phyloP scores from a whole-genome alignment of 64 coral and sea anemone species.

The Porites australiensis region DNA sequence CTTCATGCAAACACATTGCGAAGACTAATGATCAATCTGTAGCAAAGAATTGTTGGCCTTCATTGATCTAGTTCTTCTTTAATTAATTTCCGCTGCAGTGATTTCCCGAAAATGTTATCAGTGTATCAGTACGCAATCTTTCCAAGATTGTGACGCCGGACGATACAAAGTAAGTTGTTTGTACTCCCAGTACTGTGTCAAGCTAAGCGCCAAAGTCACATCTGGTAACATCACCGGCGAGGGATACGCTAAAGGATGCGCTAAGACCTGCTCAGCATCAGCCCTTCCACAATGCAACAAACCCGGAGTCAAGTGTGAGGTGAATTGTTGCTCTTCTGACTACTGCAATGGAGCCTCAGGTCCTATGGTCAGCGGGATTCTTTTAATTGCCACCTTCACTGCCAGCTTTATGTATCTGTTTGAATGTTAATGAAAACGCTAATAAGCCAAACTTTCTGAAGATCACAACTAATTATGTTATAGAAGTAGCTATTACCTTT shows the following conservation, averaged over 20 bases:
- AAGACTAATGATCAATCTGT: too few species aligned
- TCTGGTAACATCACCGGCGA: not conserved
- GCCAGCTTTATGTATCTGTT: too few species aligned
- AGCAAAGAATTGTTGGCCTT: too few species aligned
- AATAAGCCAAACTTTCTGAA: too few species aligned
- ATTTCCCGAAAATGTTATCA: slow-evolving; percentile 9
- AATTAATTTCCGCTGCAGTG: not conserved
- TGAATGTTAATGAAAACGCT: too few species aligned
- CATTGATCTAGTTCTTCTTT: too few species aligned
- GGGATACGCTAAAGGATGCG: not conserved
- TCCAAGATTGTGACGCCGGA: not conserved
- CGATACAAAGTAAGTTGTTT: not conserved
- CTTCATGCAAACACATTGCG: too few species aligned
- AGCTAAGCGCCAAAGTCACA: not conserved
- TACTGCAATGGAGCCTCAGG: not conserved
- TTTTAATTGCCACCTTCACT: not conserved
- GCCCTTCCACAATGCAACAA: not conserved
- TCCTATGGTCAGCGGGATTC: too few species aligned
- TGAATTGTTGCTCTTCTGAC: not conserved
- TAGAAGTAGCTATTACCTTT: not conserved
- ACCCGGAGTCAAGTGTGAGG: not conserved
- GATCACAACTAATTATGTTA: too few species aligned
- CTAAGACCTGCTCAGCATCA: not conserved
- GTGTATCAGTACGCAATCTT: not conserved
- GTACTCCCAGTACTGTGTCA: not conserved